Percentiles rank a stretch among this genome's conserved stretches.
phyloP scores from a whole-genome alignment of 2,113 vertebrate species.

The Macquaria ambigua region DNA sequence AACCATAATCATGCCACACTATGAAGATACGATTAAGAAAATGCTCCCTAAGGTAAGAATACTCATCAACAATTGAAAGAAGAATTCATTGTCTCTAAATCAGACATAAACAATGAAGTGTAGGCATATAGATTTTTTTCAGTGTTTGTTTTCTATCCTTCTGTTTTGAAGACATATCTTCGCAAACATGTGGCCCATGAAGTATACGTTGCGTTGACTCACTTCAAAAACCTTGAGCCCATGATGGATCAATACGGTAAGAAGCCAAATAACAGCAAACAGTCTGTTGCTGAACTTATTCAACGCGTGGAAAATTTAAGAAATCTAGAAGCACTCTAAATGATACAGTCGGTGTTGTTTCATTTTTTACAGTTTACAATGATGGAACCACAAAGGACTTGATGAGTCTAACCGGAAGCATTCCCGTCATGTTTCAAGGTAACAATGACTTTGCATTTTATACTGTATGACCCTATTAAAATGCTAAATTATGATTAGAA shows the following conservation, averaged over 20 bases:
- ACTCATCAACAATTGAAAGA: not conserved
- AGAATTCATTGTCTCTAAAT: not conserved
- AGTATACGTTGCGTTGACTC: slow-evolving; percentile 83
- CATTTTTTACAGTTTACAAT: slow-evolving; percentile 90
- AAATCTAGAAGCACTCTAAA: not conserved
- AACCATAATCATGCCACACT: slow-evolving; percentile 78
- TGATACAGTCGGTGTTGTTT: not conserved
- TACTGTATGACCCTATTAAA: not conserved
- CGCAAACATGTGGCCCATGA: slow-evolving; percentile 90
- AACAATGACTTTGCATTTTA: slow-evolving; percentile 35
- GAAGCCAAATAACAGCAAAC: slow-evolving; percentile 24
- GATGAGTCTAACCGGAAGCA: slow-evolving; percentile 92
- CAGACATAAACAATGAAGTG: not conserved
- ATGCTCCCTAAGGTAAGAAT: slow-evolving; percentile 91
- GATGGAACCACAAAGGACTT: slow-evolving; percentile 89
- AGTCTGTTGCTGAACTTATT: not conserved
- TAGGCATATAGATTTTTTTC: not conserved
- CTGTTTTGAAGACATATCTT: slow-evolving; percentile 86
- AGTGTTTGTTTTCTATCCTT: not conserved
- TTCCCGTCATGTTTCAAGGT: slow-evolving; percentile 89
- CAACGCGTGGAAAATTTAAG: not conserved
- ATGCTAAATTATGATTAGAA: not conserved
- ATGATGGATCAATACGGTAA: slow-evolving; percentile 90
- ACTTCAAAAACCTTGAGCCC: slow-evolving; percentile 91
- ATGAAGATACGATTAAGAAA: slow-evolving; percentile 84